These are phyloP conservation scores for Gymnocheta viridis DNA, from an alignment of 2,888 invertebrate species.

Conservation along the genomic window DNA sequence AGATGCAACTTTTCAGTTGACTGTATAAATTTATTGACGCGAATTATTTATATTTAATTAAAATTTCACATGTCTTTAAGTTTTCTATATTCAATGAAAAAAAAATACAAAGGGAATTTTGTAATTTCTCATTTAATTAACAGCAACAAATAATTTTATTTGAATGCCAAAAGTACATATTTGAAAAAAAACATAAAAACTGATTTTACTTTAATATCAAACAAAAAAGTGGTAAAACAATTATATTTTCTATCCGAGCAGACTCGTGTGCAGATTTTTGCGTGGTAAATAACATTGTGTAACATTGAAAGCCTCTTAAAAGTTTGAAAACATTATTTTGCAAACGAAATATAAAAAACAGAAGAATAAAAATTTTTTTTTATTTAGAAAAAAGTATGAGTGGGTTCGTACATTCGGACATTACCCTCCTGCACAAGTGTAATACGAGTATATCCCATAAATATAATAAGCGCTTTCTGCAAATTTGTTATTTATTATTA, in stretches of 20 bases:
- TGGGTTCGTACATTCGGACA: background rate
- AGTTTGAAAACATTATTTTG: background rate
- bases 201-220: background rate
- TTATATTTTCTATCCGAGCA: background rate
- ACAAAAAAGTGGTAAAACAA: background rate
- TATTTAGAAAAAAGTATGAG: background rate
- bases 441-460: no score
- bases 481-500: no score
- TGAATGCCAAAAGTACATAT: no score
- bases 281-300: background rate
- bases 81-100: background rate
- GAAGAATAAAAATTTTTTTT: background rate
- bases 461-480: no score
- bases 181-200: background rate
- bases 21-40: background rate
- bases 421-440: no score
- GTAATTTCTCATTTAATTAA: background rate
- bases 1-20: background rate
- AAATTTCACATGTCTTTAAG: background rate
- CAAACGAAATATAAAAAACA: background rate
- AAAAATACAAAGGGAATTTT: background rate
- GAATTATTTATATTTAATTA: background rate
- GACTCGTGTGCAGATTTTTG: background rate
- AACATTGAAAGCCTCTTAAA: slow-evolving; percentile 35
- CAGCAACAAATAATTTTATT: background rate